phyloP scores from a whole-genome alignment of 2,888 invertebrate species.

The Gastracanthus pulcherrimus region DNA sequence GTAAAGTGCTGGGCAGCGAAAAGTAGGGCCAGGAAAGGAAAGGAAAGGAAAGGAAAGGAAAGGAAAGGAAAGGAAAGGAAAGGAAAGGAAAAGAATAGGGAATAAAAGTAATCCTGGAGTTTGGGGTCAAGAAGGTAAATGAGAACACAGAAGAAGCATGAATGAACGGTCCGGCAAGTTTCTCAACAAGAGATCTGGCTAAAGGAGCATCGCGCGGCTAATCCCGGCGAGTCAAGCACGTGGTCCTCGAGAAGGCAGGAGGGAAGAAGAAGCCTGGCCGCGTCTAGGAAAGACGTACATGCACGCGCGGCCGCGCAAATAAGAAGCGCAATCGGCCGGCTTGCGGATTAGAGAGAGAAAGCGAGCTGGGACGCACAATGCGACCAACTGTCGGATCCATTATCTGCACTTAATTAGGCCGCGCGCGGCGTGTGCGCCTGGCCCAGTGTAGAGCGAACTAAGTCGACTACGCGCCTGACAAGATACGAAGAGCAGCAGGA shows the following conservation, averaged over 20 bases:
- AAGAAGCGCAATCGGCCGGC: slow-evolving; percentile 30
- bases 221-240: slow-evolving; percentile 42
- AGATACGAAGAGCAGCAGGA: slow-evolving; percentile 26
- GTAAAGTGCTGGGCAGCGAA: no score
- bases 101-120: no score
- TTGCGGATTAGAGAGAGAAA: slow-evolving; percentile 26
- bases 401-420: slow-evolving; percentile 74
- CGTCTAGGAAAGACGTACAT: no score
- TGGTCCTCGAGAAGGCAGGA: slow-evolving; percentile 17
- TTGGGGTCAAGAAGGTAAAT: no score
- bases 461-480: slow-evolving; percentile 32
- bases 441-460: background rate
- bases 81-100: no score
- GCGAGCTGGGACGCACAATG: slow-evolving; percentile 61
- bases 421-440: slow-evolving; percentile 26
- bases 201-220: slow-evolving; percentile 43
- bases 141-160: no score
- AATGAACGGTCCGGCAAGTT: no score
- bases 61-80: no score
- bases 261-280: background rate
- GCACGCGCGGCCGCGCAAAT: background rate
- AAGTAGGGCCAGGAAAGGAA: no score
- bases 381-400: slow-evolving; percentile 74
- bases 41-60: no score
- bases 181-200: no score